Percentiles rank a stretch among this genome's conserved stretches.
Conservation (phyloP, 2,888 invertebrate species). For the Gibbula magus region DNA sequence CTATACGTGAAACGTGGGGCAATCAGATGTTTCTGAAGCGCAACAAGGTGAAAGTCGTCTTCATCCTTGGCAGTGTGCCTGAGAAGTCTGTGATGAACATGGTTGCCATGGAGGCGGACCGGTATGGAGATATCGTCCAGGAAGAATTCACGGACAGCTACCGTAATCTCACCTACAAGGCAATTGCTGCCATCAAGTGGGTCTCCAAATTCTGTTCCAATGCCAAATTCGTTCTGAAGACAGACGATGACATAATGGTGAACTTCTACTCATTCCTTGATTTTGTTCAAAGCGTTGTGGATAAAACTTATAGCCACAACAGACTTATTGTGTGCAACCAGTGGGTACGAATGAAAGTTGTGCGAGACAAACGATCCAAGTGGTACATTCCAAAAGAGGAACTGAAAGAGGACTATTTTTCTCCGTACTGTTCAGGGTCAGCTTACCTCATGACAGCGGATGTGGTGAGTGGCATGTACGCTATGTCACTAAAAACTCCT, state of each 20-base stretch:
- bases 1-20: slow-evolving; percentile 73
- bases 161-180: slow-evolving; percentile 76
- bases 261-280: slow-evolving; percentile 75
- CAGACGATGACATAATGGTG: slow-evolving; percentile 77
- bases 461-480: slow-evolving; percentile 79
- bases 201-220: slow-evolving; percentile 71
- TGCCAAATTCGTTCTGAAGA: slow-evolving; percentile 74
- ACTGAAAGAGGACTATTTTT: slow-evolving; percentile 73
- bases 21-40: slow-evolving; percentile 55
- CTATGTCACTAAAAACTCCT: slow-evolving; percentile 80
- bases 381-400: slow-evolving; percentile 75
- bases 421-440: slow-evolving; percentile 76
- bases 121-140: slow-evolving; percentile 72
- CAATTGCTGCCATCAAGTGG: slow-evolving; percentile 76
- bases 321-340: slow-evolving; percentile 72
- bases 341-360: slow-evolving; percentile 73
- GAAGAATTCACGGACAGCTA: slow-evolving; percentile 75
- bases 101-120: slow-evolving; percentile 64
- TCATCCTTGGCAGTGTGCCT: slow-evolving; percentile 66
- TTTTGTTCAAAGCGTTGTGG: slow-evolving; percentile 43
- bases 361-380: slow-evolving; percentile 74
- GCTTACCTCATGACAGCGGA: slow-evolving; percentile 80
- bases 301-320: slow-evolving; percentile 40
- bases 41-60: slow-evolving; percentile 64
- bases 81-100: slow-evolving; percentile 56